These are phyloP conservation scores for Uloborus diversus DNA, from an alignment of 1,140 invertebrate species.

Conservation along the genomic window DNA sequence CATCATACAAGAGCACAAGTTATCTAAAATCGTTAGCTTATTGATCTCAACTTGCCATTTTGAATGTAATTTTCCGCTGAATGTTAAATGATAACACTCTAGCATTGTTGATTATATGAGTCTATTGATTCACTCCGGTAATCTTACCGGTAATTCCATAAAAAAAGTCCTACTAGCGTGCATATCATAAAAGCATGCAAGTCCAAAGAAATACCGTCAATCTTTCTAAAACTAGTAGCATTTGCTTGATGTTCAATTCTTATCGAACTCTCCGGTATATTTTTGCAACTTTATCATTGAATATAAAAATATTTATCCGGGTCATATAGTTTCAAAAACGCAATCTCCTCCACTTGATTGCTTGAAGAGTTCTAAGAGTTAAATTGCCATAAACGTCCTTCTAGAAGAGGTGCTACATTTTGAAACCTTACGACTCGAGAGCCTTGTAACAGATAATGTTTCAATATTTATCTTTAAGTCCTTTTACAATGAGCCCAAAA, in stretches of 20 bases:
- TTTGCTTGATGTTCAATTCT: neutral
- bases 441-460: slow-evolving; percentile 1
- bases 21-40: no score
- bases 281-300: slow-evolving; percentile 29
- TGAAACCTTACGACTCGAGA: neutral
- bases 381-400: slow-evolving; percentile 33
- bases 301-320: slow-evolving; percentile 5
- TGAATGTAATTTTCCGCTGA: no score
- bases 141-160: neutral
- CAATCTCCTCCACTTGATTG: neutral
- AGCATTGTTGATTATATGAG: no score
- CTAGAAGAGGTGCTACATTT: slow-evolving; percentile 6
- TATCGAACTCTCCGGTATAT: slow-evolving; percentile 5
- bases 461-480: slow-evolving; percentile 6
- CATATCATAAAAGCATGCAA: slow-evolving; percentile 30
- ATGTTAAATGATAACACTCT: no score
- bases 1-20: no score
- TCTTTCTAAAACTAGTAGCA: neutral
- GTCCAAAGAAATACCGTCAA: slow-evolving; percentile 50
- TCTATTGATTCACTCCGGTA: no score
- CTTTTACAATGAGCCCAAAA: slow-evolving; percentile 40
- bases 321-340: slow-evolving; percentile 9
- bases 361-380: neutral
- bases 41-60: no score
- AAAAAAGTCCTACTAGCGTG: slow-evolving; percentile 22